Base-by-base conservation (phyloP, 64 coral and sea anemone species). In the Dendronephthya gigantea region DNA sequence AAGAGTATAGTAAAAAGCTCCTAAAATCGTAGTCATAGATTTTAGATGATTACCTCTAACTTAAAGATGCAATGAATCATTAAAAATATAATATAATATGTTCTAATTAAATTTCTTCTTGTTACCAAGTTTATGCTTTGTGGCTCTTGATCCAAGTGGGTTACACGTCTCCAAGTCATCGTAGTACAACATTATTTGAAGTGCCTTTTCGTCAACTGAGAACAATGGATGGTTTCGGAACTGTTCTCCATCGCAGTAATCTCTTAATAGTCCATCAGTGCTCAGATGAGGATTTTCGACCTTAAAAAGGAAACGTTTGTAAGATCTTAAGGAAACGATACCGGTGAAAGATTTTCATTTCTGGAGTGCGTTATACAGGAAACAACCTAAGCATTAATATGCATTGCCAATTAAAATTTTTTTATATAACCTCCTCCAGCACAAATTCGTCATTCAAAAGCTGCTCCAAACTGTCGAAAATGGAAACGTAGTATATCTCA, bases 1-100 rank as follows among this genome's bases (percentile, higher is more conserved):
- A 12, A 87, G 59, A 9, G 45, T 72, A 17, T 74, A 87, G 69
- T 87, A 87, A 39, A 87, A 65, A 36, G 72, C 72, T 0, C 72
- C 72, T 79, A 55, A 55, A 55, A 55, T n/a, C n/a, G n/a, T n/a
- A n/a, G n/a, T n/a, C n/a, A n/a, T n/a, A n/a, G n/a, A n/a, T n/a
- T n/a, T n/a, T n/a, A n/a, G n/a, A n/a, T n/a, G n/a, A n/a, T n/a
- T n/a, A n/a, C n/a, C n/a, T n/a, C n/a, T n/a, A n/a, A n/a, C n/a
- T n/a, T n/a, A n/a, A n/a, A n/a, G n/a, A n/a, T n/a, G 8, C 15
- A 79, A 34, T 35, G 25, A 5, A 62, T 56, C n/a, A 56, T 56
- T 7, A 50, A 85, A 36, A 37, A 19, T 16, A 13, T 50, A 22
- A 0, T 62, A 27, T 62, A 62, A 62, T 15, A 23, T 62, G 11